Percentiles rank a stretch among this genome's conserved stretches.
Evolutionary conservation across 2,113 vertebrate genomes (phyloP).

Genomic region (Podarcis muralis): DNA sequence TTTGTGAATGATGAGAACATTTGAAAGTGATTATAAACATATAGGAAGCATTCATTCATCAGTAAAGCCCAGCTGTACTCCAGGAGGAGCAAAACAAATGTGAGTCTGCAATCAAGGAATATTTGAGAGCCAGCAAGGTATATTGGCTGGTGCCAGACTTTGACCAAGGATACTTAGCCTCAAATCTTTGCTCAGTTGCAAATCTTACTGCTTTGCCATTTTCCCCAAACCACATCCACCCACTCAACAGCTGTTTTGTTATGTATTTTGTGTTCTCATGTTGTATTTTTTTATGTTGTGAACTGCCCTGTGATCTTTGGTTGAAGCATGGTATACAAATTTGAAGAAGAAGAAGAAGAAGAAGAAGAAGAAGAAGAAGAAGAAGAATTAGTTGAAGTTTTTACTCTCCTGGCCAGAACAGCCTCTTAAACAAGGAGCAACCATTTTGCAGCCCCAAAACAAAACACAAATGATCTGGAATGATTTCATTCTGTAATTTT

Average conservation of each 20-base stretch:
- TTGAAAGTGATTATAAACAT: neutral
- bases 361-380: too few relatives aligned
- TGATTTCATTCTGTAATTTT: neutral
- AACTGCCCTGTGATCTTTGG: too few relatives aligned
- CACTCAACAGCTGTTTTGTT: too few relatives aligned
- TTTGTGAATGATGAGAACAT: constrained; percentile 4
- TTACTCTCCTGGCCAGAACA: neutral
- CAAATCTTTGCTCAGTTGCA: neutral
- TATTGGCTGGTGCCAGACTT: neutral
- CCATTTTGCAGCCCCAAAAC: neutral
- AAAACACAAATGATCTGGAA: neutral
- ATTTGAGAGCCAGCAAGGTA: neutral
- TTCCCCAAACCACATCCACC: too few relatives aligned
- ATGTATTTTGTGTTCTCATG: too few relatives aligned
- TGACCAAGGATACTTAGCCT: neutral
- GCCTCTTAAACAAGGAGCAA: neutral
- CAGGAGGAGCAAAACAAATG: neutral
- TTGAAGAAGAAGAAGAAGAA: too few relatives aligned
- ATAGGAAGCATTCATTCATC: neutral
- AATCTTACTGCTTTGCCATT: neutral
- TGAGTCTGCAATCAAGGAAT: neutral
- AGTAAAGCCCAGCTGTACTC: neutral
- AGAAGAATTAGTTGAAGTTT: neutral
- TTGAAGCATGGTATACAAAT: too few relatives aligned
- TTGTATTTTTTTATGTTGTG: too few relatives aligned